Base-by-base conservation (phyloP, 1,140 invertebrate species). In the Pseudachorutes palmiensis region DNA sequence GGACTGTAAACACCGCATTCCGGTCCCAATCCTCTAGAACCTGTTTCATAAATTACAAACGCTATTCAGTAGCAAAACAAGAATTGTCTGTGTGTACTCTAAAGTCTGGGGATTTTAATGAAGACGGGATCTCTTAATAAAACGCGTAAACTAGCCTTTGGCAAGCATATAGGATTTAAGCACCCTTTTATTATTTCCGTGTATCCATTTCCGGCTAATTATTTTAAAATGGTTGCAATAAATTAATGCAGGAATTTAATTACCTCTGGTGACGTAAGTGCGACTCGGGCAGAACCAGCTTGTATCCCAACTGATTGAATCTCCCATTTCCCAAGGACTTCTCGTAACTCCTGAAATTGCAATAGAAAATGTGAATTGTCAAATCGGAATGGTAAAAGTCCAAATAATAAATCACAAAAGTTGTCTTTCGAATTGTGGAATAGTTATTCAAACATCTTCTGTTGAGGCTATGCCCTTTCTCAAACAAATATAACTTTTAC, bases 1-100 rank as follows among this genome's bases (percentile, higher is more conserved):
- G 69, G 16, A 80, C 70, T 14, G 75, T 74, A 62, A 79, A 79
- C 5, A 75, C 70, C 19, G 74, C 71, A 30, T 77, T 72, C 49
- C 73, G 72, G 69, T 77, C 77, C 77, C 72, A 80, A 33, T 79
- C 78, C 48, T 78, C 77, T 57, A 79, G 67, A 63, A 79, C 71
- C 72, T 74, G 24, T 55, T 55, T 55, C 9, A 14, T 55, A 22
- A 5, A 5, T 19, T 5, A 55, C 24, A 55, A 14, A 19, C 5
- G 19, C 24, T 22, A 55, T 55, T 55, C 51, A 55, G 19, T 19
- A 41, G 19, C 36, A 41, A 41, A 41, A 41, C 36, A 19, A 41
- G 5, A 5, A 41, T 41, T 5, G 36, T 5, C 36, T 41, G 36
- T n/a, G n/a, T n/a, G n/a, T n/a, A n/a, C n/a, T n/a, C n/a, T n/a